phyloP scores from a whole-genome alignment of 2,113 vertebrate species.

The Opisthocomus hoazin region DNA sequence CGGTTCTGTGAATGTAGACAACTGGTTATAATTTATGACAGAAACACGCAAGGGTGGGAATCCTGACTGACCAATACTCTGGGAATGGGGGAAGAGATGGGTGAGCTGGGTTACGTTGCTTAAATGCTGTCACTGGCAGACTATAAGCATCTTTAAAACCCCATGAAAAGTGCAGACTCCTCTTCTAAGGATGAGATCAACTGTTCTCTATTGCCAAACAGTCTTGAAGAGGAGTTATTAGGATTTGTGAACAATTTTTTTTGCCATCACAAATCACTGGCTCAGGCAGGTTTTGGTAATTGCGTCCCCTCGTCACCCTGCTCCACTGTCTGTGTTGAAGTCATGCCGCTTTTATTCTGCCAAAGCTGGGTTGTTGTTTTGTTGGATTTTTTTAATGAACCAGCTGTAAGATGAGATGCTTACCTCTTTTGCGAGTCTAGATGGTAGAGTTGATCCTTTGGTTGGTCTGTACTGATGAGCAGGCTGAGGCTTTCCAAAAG shows the following conservation, averaged over 20 bases:
- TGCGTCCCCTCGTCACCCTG: fast-evolving
- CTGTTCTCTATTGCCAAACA: background rate
- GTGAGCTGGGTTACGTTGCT: background rate
- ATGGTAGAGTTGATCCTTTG: background rate
- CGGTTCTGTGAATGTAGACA: background rate
- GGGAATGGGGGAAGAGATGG: background rate
- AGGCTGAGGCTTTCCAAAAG: background rate
- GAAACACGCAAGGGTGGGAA: background rate
- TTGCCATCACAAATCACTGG: background rate
- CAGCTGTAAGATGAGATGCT: background rate
- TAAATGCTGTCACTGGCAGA: background rate
- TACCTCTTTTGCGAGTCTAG: background rate
- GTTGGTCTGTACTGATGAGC: background rate
- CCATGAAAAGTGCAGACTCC: background rate
- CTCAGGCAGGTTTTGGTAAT: background rate
- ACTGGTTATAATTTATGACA: background rate
- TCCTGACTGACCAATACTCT: background rate
- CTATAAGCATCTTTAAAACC: background rate
- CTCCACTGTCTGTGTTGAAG: background rate
- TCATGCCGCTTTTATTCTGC: background rate
- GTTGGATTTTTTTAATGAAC: background rate
- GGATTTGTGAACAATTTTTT: background rate
- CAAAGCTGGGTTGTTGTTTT: background rate
- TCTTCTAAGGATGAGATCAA: background rate
- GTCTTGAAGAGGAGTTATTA: background rate